Conservation (phyloP, 2,888 invertebrate species). For the Ephialtes manifestator region DNA sequence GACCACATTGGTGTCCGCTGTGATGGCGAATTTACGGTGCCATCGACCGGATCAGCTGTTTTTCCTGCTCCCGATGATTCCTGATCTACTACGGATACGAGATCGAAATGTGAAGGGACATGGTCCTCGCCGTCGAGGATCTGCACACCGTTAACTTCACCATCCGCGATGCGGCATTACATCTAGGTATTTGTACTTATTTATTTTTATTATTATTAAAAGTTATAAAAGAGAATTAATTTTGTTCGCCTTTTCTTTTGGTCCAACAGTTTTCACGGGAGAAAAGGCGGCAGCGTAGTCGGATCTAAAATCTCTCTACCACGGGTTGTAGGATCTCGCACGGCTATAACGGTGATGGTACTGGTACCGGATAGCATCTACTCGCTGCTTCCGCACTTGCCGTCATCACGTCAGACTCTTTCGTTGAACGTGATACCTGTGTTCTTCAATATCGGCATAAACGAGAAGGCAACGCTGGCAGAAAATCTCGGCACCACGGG, state of each 20-base stretch:
- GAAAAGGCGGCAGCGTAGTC: constrained; percentile 59
- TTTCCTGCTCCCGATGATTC: constrained; percentile 93
- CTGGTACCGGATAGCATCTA: constrained; percentile 94
- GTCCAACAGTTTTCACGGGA: constrained; percentile 62
- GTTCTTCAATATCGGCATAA: constrained; percentile 97
- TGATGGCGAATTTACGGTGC: constrained; percentile 95
- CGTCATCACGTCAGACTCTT: constrained; percentile 87
- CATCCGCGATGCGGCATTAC: constrained; percentile 87
- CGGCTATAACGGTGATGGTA: constrained; percentile 91
- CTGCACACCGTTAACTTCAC: constrained; percentile 93
- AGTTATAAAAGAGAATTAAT: background rate
- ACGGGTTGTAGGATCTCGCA: constrained; percentile 91
- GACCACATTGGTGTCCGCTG: constrained; percentile 92
- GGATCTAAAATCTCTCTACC: constrained; percentile 87
- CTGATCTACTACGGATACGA: constrained; percentile 96
- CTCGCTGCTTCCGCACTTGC: constrained; percentile 89
- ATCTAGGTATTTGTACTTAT: constrained; percentile 76
- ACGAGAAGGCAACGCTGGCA: constrained; percentile 96
- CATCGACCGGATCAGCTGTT: constrained; percentile 92
- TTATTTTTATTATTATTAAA: background rate
- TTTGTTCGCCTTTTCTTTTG: too few species aligned
- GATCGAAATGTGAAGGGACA: constrained; percentile 98
- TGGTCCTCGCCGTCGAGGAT: constrained; percentile 97
- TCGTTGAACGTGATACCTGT: constrained; percentile 95
- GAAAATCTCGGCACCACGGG: constrained; percentile 94